Base-by-base conservation (phyloP, 2,797 vertebrate species). In the Macropodus opercularis region DNA sequence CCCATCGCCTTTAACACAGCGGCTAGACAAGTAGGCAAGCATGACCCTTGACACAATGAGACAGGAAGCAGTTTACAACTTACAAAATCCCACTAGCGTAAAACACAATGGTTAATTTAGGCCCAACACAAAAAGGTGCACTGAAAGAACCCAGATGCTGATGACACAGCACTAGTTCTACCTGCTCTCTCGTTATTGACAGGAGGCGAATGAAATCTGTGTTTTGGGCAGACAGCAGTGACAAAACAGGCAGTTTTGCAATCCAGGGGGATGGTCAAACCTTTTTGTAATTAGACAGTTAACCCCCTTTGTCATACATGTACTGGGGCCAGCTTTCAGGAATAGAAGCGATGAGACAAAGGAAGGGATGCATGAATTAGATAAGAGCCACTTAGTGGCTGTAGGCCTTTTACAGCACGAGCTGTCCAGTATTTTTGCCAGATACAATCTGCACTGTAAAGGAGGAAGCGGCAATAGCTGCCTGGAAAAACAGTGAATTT, bases 301-400 rank as follows among this genome's bases (percentile, higher is more conserved):
- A 50, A 42, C 54, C 72, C 65, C 73, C 76, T 86, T 66, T 72
- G 65, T 81, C 66, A 79, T 73, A n/a, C n/a, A n/a, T n/a, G n/a
- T n/a, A 79, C 77, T 80, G 72, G 73, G 75, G 68, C 24, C 19
- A 12, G 46, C 66, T 73, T 55, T 73, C 75, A 55, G 67, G 79
- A 85, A 79, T 64, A 85, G 72, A 71, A 59, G 54, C 59, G 79
- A 79, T 57, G 47, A 74, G 85, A 85, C 82, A 82, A 85, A 65
- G 73, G 43, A 83, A 69, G 74, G 79, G 80, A 85, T 79, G 84
- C 77, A 84, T 87, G 79, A 87, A 91, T 89, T 85, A 89, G 83
- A 86, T 79, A 81, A 89, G 80, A 80, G 72, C 80, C 84, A 84
- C 81, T 88, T 83, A 81, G 77, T 22, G 64, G 72, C 42, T 63